Base-by-base conservation (phyloP, 2,113 vertebrate species). In the Aphyosemion australe region DNA sequence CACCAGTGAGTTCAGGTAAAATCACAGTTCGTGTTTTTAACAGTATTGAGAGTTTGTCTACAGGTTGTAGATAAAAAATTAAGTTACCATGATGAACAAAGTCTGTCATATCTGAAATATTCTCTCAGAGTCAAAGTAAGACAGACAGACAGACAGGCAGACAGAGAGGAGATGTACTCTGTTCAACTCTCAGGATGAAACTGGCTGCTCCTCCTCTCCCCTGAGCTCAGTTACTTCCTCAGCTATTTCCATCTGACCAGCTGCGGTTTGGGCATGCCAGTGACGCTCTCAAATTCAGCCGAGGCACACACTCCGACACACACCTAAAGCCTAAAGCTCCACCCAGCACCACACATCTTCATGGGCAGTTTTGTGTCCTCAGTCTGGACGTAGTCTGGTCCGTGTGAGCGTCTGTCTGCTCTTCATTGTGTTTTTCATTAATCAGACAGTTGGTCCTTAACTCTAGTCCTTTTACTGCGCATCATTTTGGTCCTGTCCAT, bases 211-310 rank as follows among this genome's bases (percentile, higher is more conserved):
- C 75, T 75, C 65, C 39, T 63, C 37, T 78, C 47, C 56, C 51
- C 46, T 11, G 53, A 79, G 71, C 61, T 87, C 74, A 78, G 82
- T 91, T 92, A 79, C 90, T 78, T 52, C 55, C 80, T 66, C 32
- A 26, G 77, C 89, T 92, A 92, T 92, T 93, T 92, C 78, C 61
- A 83, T 83, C 81, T 65, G 78, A 84, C 84, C 85, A 84, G 86
- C 87, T 89, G 81, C 31, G 63, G 70, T 68, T 54, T 54, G 61
- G 69, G 48, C 73, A 82, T 90, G 84, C 78, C 86, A 65, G 55
- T 69, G 63, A 78, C 62, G 21, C 65, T 81, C 85, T 88, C 80
- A 75, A 74, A 84, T 89, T 89, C 74, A 80, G 80, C 69, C 62
- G 69, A 82, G 72, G 74, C 46, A n/a, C 18, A 37, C 43, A 45